Conservation (phyloP, 2,797 vertebrate genomes). For the Lithobates pipiens region DNA sequence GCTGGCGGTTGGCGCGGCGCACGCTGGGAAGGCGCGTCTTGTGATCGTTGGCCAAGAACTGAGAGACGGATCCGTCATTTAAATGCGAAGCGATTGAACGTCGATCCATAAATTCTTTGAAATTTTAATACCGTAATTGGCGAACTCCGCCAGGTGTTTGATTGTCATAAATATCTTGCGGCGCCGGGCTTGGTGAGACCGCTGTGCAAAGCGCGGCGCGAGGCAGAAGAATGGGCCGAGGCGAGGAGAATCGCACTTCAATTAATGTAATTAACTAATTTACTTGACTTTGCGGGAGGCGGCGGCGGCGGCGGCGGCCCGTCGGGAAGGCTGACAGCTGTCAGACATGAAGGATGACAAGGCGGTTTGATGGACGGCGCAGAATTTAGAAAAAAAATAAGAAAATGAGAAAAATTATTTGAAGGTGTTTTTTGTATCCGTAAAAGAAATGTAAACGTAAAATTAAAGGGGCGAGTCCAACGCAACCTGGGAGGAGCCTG, state of each 20-base stretch:
- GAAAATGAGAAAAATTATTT: no score
- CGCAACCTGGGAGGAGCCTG: no score
- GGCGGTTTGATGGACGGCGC: constrained; percentile 1
- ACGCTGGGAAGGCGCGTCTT: constrained; percentile 21
- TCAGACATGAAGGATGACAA: constrained; percentile 18
- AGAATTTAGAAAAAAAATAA: background rate
- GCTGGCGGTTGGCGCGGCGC: background rate
- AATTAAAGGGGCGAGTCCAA: no score
- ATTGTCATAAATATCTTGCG: constrained; percentile 47
- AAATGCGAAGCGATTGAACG: constrained; percentile 44
- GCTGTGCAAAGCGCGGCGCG: constrained; percentile 21
- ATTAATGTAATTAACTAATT: constrained; percentile 53
- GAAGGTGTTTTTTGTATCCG: no score
- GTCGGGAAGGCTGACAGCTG: constrained; percentile 23
- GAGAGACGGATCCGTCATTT: constrained; percentile 32
- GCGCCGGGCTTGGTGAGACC: background rate
- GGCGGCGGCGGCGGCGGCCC: background rate
- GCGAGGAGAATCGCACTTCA: background rate
- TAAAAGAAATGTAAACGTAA: no score
- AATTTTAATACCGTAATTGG: constrained; percentile 47
- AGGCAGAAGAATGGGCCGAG: constrained; percentile 16
- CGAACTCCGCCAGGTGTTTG: constrained; percentile 53
- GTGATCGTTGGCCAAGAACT: constrained; percentile 36
- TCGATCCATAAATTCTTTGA: constrained; percentile 50
- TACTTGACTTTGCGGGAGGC: constrained; percentile 40